A percentile compares a stretch with the other conserved stretches of the same genome.
phyloP scores from a whole-genome alignment of 2,113 vertebrate species.

The Cephalopterus ornatus region DNA sequence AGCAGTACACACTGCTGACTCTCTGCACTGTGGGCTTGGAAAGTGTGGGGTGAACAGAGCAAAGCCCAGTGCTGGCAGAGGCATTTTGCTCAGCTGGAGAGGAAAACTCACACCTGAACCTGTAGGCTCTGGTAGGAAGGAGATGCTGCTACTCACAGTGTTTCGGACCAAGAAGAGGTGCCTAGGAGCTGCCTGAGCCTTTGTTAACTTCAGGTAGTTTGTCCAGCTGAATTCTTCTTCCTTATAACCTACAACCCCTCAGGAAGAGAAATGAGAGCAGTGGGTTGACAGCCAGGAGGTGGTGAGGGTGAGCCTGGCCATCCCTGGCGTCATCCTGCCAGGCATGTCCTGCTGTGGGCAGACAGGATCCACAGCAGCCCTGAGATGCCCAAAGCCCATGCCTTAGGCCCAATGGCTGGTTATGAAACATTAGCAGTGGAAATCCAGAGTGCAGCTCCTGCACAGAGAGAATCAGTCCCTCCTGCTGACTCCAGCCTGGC shows the following conservation, averaged over 20 bases:
- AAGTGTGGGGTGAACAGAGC: background rate
- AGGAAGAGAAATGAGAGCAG: conserved; percentile 22
- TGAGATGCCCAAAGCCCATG: background rate
- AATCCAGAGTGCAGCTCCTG: background rate
- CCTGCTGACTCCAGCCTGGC: background rate
- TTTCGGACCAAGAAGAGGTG: conserved; percentile 87
- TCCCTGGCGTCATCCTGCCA: background rate
- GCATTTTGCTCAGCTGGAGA: background rate
- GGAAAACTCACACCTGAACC: background rate
- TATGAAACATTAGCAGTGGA: background rate
- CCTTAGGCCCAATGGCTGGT: background rate
- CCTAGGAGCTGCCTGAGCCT: conserved; percentile 92
- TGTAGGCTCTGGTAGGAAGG: background rate
- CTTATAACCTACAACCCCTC: conserved; percentile 88
- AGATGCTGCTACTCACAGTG: conserved; percentile 76
- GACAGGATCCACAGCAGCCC: background rate
- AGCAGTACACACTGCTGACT: background rate
- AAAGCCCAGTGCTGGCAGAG: background rate
- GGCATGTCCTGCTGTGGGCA: background rate
- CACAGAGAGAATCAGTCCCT: background rate
- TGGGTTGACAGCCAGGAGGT: background rate
- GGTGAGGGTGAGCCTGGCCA: background rate
- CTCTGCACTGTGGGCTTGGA: background rate
- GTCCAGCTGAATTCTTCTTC: conserved; percentile 98
- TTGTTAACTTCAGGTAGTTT: conserved; percentile 90